These are phyloP conservation scores for Lagopus muta DNA, from an alignment of 2,113 vertebrate genomes.

Conservation along the genomic window DNA sequence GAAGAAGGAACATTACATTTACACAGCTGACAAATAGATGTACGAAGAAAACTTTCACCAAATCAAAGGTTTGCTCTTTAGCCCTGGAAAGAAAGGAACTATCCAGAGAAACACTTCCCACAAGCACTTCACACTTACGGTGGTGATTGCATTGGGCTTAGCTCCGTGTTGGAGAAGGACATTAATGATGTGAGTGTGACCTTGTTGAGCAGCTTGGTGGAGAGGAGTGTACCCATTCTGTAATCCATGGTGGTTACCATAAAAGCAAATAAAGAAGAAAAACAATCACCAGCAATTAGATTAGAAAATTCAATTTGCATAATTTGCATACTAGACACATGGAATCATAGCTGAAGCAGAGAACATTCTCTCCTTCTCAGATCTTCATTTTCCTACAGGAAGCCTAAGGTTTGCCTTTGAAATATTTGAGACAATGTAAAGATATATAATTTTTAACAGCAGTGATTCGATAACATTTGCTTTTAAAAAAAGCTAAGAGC, in stretches of 20 bases:
- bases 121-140: slow-evolving; percentile 77
- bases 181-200: slow-evolving; percentile 97
- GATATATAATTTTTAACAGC: background rate
- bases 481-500: background rate
- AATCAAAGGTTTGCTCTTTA: background rate
- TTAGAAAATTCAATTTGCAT: background rate
- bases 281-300: slow-evolving; percentile 19
- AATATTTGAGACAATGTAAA: background rate
- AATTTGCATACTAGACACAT: background rate
- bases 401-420: background rate
- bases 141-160: slow-evolving; percentile 90
- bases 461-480: background rate
- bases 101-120: background rate
- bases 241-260: accelerated
- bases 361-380: background rate
- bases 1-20: background rate
- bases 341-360: background rate
- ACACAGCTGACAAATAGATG: slow-evolving; percentile 72
- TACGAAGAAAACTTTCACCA: background rate
- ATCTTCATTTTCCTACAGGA: background rate
- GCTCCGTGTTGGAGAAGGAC: slow-evolving; percentile 92
- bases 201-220: slow-evolving; percentile 97
- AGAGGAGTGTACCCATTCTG: slow-evolving; percentile 97
- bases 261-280: slow-evolving; percentile 13
- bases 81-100: background rate